A percentile compares a stretch with the other conserved stretches of the same genome.
Evolutionary conservation across 2,888 invertebrate species (phyloP).

Genomic region (Scaptomyza parva): DNA sequence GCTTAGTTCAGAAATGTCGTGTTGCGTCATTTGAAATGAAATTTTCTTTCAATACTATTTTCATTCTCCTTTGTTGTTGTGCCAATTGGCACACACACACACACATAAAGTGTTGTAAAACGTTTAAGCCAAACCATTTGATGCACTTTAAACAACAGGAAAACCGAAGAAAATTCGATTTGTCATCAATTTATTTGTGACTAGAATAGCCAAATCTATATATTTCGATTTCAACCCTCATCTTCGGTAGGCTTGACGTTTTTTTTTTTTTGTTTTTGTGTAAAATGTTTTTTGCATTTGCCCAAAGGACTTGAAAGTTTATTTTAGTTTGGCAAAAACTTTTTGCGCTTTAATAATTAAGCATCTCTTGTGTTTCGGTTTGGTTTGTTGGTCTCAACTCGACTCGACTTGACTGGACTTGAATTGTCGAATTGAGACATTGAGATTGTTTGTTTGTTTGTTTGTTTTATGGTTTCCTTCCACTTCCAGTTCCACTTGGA

Average conservation of each 20-base stretch:
- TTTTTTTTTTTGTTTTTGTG: no score
- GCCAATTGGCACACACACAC: constrained; percentile 49
- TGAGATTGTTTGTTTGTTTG: not conserved
- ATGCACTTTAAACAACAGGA: constrained; percentile 15
- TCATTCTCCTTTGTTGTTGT: constrained; percentile 6
- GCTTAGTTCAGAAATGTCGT: constrained; percentile 52
- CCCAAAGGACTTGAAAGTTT: not conserved
- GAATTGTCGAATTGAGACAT: not conserved
- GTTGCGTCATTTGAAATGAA: constrained; percentile 75
- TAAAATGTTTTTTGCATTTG: not conserved
- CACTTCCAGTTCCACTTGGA: no score
- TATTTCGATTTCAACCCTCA: no score
- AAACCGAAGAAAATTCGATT: not conserved
- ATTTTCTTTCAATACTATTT: constrained; percentile 63
- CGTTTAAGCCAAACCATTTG: constrained; percentile 26
- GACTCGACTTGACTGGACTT: no score
- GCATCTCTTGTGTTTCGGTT: not conserved
- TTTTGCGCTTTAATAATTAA: not conserved
- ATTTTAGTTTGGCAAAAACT: not conserved
- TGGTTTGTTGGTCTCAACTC: no score
- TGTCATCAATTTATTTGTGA: not conserved
- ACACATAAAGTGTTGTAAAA: constrained; percentile 42
- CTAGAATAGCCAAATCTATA: not conserved
- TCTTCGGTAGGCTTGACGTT: no score
- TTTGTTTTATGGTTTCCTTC: constrained; percentile 1